Percentiles rank a stretch among this genome's conserved stretches.
These are phyloP conservation scores for Xerus rutilus DNA, from an alignment of 2,797 vertebrate genomes.

Conservation along the genomic window DNA sequence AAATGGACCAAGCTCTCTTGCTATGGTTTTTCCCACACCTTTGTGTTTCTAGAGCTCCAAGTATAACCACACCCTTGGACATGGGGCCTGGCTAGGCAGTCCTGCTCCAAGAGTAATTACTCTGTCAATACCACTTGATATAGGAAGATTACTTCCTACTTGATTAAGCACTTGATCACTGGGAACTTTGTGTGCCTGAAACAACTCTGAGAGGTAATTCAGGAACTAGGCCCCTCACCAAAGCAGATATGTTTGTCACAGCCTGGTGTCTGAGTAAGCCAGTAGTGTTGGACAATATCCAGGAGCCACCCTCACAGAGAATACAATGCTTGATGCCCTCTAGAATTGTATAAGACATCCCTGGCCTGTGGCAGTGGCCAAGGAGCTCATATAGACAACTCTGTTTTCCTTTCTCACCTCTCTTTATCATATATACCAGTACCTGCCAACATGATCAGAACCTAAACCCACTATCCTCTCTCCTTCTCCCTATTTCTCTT, in stretches of 20 bases:
- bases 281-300: background rate
- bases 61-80: background rate
- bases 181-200: background rate
- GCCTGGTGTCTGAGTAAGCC: background rate
- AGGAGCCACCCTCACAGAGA: background rate
- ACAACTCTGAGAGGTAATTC: background rate
- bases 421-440: background rate
- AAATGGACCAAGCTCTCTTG: background rate
- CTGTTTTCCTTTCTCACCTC: background rate
- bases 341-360: no score
- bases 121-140: background rate
- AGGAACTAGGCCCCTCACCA: background rate
- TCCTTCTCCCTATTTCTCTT: background rate
- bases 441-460: background rate
- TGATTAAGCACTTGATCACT: background rate
- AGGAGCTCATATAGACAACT: accelerated
- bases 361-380: background rate
- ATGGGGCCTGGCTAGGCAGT: accelerated
- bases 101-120: background rate
- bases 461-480: background rate
- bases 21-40: background rate
- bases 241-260: background rate
- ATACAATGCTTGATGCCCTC: background rate
- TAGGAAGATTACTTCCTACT: background rate
- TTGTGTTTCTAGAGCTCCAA: background rate